These are phyloP conservation scores for Sebastes steindachneri DNA, from an alignment of 2,797 vertebrate species.

Conservation along the genomic window DNA sequence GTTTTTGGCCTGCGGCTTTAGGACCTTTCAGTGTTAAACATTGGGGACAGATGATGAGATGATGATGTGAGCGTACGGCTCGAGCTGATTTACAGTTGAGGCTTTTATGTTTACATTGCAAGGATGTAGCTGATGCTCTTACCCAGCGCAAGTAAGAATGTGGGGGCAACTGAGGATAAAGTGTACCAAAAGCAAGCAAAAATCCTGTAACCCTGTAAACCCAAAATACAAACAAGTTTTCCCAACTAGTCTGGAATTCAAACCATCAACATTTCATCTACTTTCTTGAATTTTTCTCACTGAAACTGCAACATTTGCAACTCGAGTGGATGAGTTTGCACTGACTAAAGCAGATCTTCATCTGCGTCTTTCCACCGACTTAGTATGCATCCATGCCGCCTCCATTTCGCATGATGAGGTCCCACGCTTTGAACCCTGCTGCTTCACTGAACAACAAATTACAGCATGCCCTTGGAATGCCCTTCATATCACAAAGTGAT, in stretches of 20 bases:
- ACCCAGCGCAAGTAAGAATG: neutral
- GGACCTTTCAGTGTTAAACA: conserved; percentile 1
- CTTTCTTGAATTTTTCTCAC: neutral
- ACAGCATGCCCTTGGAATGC: conserved; percentile 39
- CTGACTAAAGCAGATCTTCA: neutral
- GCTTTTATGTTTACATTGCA: neutral
- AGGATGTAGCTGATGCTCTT: neutral
- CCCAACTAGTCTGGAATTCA: neutral
- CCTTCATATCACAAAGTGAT: conserved; percentile 39
- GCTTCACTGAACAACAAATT: conserved; percentile 5
- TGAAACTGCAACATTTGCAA: neutral
- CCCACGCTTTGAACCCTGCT: neutral
- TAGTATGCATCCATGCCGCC: neutral
- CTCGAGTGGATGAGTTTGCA: neutral
- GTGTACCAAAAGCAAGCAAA: neutral
- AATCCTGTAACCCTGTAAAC: neutral
- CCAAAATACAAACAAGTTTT: neutral
- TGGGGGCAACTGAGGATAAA: neutral
- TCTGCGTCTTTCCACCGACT: neutral
- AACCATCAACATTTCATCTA: neutral
- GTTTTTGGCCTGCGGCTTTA: neutral
- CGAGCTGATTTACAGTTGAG: neutral
- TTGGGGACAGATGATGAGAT: neutral
- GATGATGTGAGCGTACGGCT: neutral
- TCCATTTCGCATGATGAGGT: neutral